Conservation (phyloP, 2,888 invertebrate species). For the Conchocele bisecta region DNA sequence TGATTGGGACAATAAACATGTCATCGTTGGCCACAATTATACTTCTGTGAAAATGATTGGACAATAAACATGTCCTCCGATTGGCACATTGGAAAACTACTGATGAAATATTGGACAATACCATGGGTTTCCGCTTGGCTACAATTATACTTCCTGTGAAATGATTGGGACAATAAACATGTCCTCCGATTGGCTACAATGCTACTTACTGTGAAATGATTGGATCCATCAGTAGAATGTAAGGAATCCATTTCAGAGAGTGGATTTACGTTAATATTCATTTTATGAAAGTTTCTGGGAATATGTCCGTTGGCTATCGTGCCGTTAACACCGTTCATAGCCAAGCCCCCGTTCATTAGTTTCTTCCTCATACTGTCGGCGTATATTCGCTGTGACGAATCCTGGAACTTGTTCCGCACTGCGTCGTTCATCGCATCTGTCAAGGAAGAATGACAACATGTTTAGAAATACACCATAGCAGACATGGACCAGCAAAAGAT, state of each 20-base stretch:
- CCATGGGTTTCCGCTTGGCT: too few relatives aligned
- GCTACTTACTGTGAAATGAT: constrained; percentile 53
- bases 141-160: too few relatives aligned
- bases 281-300: constrained; percentile 66
- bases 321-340: constrained; percentile 68
- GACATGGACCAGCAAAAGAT: too few relatives aligned
- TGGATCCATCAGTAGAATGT: constrained; percentile 47
- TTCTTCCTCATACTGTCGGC: constrained; percentile 71
- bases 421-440: constrained; percentile 69
- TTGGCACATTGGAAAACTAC: too few relatives aligned
- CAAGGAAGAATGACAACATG: constrained; percentile 1
- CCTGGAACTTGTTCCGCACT: constrained; percentile 69
- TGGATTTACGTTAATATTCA: constrained; percentile 74
- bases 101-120: too few relatives aligned
- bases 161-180: background rate
- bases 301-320: constrained; percentile 69
- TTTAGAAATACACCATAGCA: background rate
- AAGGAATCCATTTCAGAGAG: constrained; percentile 63
- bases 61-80: too few relatives aligned
- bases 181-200: constrained; percentile 2
- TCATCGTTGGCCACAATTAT: too few relatives aligned
- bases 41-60: too few relatives aligned
- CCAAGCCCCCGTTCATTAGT: constrained; percentile 68
- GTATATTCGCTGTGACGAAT: constrained; percentile 70
- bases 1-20: too few relatives aligned